Percentiles rank a stretch among this genome's conserved stretches.
Conservation (phyloP, 2,113 vertebrate species). For the Ptychochromis oligacanthus region DNA sequence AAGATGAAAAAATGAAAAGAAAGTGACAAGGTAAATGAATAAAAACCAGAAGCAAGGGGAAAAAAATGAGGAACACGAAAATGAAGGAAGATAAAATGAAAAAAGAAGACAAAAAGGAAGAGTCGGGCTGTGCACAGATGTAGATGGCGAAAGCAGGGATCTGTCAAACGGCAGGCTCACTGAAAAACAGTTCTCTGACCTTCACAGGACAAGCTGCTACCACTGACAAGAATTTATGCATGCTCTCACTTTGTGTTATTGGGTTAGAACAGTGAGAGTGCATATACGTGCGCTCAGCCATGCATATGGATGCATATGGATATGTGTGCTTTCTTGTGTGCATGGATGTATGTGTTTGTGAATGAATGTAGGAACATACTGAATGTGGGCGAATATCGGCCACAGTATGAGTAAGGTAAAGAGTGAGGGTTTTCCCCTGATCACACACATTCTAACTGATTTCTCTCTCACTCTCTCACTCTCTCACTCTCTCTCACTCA, state of each 20-base stretch:
- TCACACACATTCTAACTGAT: constrained; percentile 17
- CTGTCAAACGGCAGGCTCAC: constrained; percentile 63
- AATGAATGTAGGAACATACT: constrained; percentile 1
- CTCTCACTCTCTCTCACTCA: constrained; percentile 22
- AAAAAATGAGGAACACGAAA: accelerated
- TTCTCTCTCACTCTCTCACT: not conserved
- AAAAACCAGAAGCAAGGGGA: not conserved
- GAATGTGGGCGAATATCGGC: constrained; percentile 1
- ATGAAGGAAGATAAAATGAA: not conserved
- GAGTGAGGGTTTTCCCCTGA: constrained; percentile 50
- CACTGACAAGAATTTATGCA: constrained; percentile 70
- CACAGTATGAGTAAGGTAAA: constrained; percentile 49
- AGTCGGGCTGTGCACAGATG: constrained; percentile 60
- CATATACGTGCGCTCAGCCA: not conserved
- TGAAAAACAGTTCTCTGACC: constrained; percentile 67
- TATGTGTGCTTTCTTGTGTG: not conserved
- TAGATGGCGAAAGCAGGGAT: constrained; percentile 53
- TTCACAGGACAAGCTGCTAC: constrained; percentile 69
- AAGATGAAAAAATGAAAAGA: constrained; percentile 12
- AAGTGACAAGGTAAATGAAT: not conserved
- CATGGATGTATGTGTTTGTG: not conserved
- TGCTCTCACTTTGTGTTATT: constrained; percentile 68
- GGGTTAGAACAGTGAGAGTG: constrained; percentile 29
- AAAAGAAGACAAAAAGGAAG: not conserved
- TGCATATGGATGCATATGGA: not conserved